Evolutionary conservation across 2,797 vertebrate species (phyloP).

Genomic region (Takifugu rubripes): DNA sequence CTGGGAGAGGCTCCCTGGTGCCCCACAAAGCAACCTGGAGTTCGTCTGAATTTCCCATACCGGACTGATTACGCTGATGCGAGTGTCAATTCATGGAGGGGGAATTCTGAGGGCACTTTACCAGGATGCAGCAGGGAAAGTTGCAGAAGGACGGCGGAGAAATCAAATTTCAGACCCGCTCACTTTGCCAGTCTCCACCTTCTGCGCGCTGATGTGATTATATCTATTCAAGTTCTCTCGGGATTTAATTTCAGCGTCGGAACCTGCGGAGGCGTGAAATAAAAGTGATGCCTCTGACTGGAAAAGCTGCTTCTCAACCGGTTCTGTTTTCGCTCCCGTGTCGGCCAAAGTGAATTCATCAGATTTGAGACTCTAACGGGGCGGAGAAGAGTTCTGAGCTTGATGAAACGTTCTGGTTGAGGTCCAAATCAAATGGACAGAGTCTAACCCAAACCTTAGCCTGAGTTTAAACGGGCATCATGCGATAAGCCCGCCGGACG

Average conservation of each 20-base stretch:
- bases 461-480: no score
- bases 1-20: conserved; percentile 17
- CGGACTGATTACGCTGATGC: neutral
- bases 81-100: neutral
- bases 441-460: no score
- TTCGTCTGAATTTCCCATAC: conserved; percentile 16
- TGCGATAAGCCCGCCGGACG: neutral
- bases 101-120: no score
- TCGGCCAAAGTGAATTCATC: no score
- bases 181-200: neutral
- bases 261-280: neutral
- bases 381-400: no score
- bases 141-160: neutral
- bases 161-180: neutral
- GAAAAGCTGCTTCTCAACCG: neutral
- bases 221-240: neutral
- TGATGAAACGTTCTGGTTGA: no score
- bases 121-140: no score
- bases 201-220: neutral
- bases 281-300: neutral
- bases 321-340: no score
- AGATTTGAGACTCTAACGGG: no score
- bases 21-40: conserved; percentile 9
- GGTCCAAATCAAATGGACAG: no score
- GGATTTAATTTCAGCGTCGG: neutral